phyloP scores from a whole-genome alignment of 2,797 vertebrate genomes.

The Alcedo atthis region DNA sequence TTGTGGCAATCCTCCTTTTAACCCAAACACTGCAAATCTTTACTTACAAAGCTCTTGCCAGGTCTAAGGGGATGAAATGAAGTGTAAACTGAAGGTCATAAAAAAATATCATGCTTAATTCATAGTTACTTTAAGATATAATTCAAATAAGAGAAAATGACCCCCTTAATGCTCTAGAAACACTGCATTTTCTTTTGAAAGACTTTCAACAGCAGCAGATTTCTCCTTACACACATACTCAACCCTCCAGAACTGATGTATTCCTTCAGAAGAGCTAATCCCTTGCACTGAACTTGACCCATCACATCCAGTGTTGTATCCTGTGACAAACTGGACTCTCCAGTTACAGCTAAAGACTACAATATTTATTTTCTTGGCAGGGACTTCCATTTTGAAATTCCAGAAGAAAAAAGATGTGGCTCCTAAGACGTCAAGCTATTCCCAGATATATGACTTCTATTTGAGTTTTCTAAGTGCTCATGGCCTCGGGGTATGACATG shows the following conservation, averaged over 20 bases:
- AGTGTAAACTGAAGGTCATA: neutral
- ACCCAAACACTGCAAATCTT: neutral
- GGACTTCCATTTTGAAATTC: constrained; percentile 11
- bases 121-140: neutral
- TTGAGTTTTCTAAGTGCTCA: neutral
- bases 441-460: neutral
- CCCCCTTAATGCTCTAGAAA: neutral
- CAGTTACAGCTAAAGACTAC: neutral
- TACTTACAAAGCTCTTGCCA: neutral
- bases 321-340: neutral
- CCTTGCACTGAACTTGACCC: neutral
- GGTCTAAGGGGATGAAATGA: neutral
- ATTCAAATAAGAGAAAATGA: neutral
- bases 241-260: neutral
- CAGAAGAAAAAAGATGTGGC: neutral
- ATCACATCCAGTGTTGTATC: neutral
- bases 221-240: neutral
- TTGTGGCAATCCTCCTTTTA: neutral
- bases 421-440: neutral
- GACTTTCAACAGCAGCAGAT: neutral
- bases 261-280: neutral
- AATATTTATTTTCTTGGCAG: neutral
- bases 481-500: neutral
- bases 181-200: neutral
- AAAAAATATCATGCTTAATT: neutral